Evolutionary conservation across 2,113 vertebrate species (phyloP).

Genomic region (Dissostichus mawsoni): DNA sequence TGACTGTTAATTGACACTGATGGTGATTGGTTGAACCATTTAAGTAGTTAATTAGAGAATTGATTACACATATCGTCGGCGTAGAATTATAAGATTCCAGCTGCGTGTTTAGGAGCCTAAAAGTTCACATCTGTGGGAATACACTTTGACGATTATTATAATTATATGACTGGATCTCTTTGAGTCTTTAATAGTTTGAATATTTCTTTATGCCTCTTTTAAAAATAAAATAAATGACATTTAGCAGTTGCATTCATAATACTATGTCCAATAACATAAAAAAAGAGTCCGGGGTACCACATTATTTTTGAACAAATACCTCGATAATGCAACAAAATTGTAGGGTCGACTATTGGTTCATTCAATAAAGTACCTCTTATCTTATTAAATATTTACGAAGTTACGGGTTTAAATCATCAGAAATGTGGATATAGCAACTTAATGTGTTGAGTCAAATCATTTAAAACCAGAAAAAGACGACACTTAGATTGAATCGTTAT

Average conservation of each 20-base stretch:
- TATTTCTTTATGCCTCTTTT: neutral
- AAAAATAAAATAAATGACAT: neutral
- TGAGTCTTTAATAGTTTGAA: neutral
- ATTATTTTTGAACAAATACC: too few species aligned
- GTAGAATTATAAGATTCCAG: constrained; percentile 51
- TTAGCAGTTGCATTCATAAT: constrained; percentile 12
- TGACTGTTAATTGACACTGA: constrained; percentile 77
- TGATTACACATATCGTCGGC: constrained; percentile 65
- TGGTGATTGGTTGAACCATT: constrained; percentile 75
- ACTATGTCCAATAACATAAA: neutral
- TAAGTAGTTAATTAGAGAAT: constrained; percentile 73
- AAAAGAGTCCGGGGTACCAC: neutral
- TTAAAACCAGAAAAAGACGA: too few species aligned
- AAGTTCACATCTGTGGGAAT: constrained; percentile 58
- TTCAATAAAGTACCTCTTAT: too few species aligned
- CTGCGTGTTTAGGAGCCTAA: constrained; percentile 46
- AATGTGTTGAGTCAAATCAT: too few species aligned
- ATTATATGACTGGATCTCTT: neutral
- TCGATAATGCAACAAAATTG: too few species aligned
- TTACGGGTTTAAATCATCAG: too few species aligned
- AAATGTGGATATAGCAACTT: too few species aligned
- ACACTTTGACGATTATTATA: constrained; percentile 16
- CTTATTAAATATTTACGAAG: too few species aligned
- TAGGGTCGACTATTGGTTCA: too few species aligned
- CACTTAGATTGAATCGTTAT: too few species aligned